A percentile compares a stretch with the other conserved stretches of the same genome.
Evolutionary conservation across 2,113 vertebrate species (phyloP).

Genomic region (Catharus fuscescens): DNA sequence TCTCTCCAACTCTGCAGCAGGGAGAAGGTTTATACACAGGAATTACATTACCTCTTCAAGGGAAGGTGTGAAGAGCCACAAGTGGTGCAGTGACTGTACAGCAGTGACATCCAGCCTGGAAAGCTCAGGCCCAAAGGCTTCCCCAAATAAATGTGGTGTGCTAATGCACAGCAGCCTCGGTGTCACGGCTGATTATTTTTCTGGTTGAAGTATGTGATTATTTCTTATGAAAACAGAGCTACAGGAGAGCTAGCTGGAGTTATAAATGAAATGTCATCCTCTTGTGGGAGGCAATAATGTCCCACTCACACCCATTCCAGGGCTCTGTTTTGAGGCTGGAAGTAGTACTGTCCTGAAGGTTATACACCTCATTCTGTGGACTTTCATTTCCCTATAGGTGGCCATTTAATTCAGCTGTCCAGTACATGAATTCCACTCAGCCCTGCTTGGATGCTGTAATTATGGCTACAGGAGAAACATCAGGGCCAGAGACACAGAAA

Average conservation of each 20-base stretch:
- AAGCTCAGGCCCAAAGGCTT: neutral
- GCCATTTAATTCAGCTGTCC: constrained; percentile 24
- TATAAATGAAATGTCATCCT: neutral
- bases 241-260: neutral
- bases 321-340: neutral
- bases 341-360: neutral
- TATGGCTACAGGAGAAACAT: neutral
- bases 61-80: neutral
- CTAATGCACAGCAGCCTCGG: neutral
- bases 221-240: neutral
- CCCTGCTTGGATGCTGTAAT: constrained; percentile 4
- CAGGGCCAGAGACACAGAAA: neutral
- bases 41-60: constrained; percentile 18
- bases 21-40: neutral
- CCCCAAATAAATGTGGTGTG: neutral
- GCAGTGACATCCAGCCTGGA: neutral
- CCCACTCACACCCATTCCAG: neutral
- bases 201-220: neutral
- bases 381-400: neutral
- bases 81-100: neutral
- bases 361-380: neutral
- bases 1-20: neutral
- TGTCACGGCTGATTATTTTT: neutral
- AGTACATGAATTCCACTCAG: neutral
- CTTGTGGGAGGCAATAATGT: neutral